A percentile compares a stretch with the other conserved stretches of the same genome.
Evolutionary conservation across 1,140 invertebrate genomes (phyloP).

Genomic region (Berghia stephanieae): DNA sequence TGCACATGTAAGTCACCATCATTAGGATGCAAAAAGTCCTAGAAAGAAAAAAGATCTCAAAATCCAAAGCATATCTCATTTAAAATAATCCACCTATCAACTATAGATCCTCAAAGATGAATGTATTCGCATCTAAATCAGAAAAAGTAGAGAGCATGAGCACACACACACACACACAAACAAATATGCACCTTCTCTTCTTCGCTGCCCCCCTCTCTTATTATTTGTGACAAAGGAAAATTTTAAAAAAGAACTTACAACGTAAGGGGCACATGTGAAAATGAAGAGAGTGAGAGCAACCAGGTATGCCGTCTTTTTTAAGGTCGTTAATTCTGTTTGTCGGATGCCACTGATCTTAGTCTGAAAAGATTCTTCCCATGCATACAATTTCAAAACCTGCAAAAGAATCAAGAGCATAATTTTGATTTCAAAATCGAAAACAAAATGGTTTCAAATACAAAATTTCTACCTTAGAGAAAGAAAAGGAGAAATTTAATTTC

Average conservation of each 20-base stretch:
- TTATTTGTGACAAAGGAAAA: background rate
- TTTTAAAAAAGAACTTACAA: conserved; percentile 67
- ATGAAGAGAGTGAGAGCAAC: conserved; percentile 83
- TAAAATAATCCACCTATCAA: too few relatives aligned
- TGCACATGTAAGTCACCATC: too few relatives aligned
- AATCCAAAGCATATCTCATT: too few relatives aligned
- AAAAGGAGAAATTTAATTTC: too few relatives aligned
- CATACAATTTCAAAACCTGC: conserved; percentile 61
- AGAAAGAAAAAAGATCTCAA: too few relatives aligned
- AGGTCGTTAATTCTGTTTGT: conserved; percentile 66
- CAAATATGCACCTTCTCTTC: background rate
- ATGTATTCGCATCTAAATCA: too few relatives aligned
- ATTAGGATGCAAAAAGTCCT: too few relatives aligned
- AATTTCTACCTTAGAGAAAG: too few relatives aligned
- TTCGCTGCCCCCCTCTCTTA: background rate
- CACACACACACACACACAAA: background rate
- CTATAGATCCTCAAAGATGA: too few relatives aligned
- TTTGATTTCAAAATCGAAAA: too few relatives aligned
- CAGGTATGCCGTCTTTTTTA: conserved; percentile 67
- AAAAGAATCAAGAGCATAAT: conserved; percentile 11
- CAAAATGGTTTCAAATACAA: too few relatives aligned
- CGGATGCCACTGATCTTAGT: conserved; percentile 61
- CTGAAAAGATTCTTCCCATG: conserved; percentile 66
- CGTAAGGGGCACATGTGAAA: conserved; percentile 93
- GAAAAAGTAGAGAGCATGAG: too few relatives aligned